Base-by-base conservation (phyloP, 1,140 invertebrate genomes). In the Cotesia vestalis region DNA sequence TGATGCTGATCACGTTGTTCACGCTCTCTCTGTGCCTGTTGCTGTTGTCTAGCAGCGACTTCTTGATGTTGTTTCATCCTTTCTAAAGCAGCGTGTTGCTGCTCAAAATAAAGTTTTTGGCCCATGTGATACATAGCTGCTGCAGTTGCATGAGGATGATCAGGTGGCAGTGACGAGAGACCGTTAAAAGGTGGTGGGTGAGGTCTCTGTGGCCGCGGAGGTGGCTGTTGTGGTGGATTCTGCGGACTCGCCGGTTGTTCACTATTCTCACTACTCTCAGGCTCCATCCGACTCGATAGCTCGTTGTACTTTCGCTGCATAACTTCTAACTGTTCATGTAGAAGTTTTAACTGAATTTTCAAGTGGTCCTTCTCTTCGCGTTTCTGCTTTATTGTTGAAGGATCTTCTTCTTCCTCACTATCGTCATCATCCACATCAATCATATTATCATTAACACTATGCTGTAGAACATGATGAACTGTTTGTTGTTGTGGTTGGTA, bases 401-500 rank as follows among this genome's bases (percentile, higher is more conserved):
- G 92, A 81, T 92, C 91, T 52, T 92, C 90, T 75, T 91, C 90
- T 75, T 94, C 92, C 71, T 93, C 93, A 76, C 91, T 92, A 17
- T 91, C 92, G 34, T 91, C 92, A 69, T 94, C 92, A 5, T 92
- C 91, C 77, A 92, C 89, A 80, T 93, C 94, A 20, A 92, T 85
- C 75, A 93, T 91, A 27, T 90, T 90, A 71, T 91, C 91, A 78
- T 86, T 92, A 80, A 96, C 94, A 60, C 75, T 75, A 57, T 85
- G 85, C 17, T 87, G 85, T 55, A 83, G 76, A 46, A 84, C 83
- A 71, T 85, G 85, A 73, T 87, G 85, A 20, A 83, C 83, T 4
- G 83, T 85, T 81, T 97, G 95, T 79, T 98, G 96, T 82, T 97
- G 95, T 1, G 97, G 97, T 78, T 98, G 95, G 83, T 98, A 98